Percentiles rank a stretch among this genome's conserved stretches.
Evolutionary conservation across 1,140 invertebrate species (phyloP).

Genomic region (Atta cephalotes): DNA sequence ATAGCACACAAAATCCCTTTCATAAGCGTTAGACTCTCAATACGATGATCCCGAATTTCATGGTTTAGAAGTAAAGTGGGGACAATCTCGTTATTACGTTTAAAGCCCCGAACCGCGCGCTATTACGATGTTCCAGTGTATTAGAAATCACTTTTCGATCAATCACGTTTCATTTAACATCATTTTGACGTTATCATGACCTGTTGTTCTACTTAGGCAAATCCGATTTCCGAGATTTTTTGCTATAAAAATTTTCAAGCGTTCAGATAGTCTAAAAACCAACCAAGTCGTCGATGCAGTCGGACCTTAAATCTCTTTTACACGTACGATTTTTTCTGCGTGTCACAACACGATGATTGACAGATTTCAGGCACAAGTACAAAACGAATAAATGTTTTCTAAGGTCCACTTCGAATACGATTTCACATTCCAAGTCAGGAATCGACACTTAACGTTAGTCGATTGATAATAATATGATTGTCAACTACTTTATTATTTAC

Average conservation of each 20-base stretch:
- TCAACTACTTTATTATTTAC: conserved; percentile 38
- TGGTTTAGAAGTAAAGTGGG: not conserved
- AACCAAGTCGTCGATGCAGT: not conserved
- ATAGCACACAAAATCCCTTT: not conserved
- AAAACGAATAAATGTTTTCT: conserved; percentile 8
- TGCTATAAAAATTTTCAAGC: not conserved
- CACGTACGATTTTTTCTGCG: conserved; percentile 10
- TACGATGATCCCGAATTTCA: not conserved
- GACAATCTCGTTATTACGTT: not conserved
- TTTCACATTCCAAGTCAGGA: not conserved
- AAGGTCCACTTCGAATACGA: not conserved
- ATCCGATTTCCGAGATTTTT: not conserved
- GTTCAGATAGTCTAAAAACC: not conserved
- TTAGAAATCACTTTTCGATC: too few relatives aligned
- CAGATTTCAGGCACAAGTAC: not conserved
- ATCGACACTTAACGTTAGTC: not conserved
- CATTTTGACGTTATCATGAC: too few relatives aligned
- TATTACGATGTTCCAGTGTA: not conserved
- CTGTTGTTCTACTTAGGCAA: too few relatives aligned
- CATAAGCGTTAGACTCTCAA: not conserved
- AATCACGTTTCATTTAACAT: too few relatives aligned
- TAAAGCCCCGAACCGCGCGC: not conserved
- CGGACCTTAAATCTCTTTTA: not conserved
- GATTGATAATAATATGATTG: conserved; percentile 29
- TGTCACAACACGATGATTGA: conserved; percentile 30